Evolutionary conservation across 2,888 invertebrate genomes (phyloP), one percentile per base, ranked within the genome.

Genomic region (Drosophila subquinaria): DNA sequence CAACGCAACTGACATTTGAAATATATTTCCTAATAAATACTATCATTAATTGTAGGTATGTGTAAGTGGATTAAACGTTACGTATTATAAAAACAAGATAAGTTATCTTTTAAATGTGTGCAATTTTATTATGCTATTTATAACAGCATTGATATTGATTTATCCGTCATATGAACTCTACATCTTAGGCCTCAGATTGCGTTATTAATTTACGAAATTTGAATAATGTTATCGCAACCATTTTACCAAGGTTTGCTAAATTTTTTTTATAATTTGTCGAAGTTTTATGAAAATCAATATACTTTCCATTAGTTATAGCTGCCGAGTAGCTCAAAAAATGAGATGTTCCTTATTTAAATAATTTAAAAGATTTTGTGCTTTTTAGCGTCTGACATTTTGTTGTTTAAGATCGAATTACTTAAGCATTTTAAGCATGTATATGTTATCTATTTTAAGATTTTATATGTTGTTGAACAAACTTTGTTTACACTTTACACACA

Each of bases 361-460:
- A 20, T 36, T 51, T 36, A 2, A 36, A 8, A 33, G 3, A 43
- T 33, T 15, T 52, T 33, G 6, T 20, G 30, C 13, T 55, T 33
- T 33, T 45, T 6, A 35, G 11, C 2, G 15, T 27, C 45, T 57
- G 45, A 57, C 45, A 45, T 45, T 27, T 27, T 23, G 45, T 17
- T 53, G 27, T 36, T 36, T 10, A 35, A 23, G 4, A 57, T 57
- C 45, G 15, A 45, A 57, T 57, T 57, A 27, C 56, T 15, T 15
- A 0, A 11, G 23, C 35, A 35, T 20, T 35, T 36, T 4, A 11
- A 33, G 11, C 35, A 36, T 57, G 9, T 55, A 13, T 6, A 11
- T 27, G 11, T 33, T 6, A 8, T 51, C n/a, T 51, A 51, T 51
- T 51, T 51, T 36, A 35, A 17, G 2, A 50, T 33, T 35, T 33